A percentile compares a stretch with the other conserved stretches of the same genome.
phyloP scores from a whole-genome alignment of 2,113 vertebrate species.

The Perognathus longimembris region DNA sequence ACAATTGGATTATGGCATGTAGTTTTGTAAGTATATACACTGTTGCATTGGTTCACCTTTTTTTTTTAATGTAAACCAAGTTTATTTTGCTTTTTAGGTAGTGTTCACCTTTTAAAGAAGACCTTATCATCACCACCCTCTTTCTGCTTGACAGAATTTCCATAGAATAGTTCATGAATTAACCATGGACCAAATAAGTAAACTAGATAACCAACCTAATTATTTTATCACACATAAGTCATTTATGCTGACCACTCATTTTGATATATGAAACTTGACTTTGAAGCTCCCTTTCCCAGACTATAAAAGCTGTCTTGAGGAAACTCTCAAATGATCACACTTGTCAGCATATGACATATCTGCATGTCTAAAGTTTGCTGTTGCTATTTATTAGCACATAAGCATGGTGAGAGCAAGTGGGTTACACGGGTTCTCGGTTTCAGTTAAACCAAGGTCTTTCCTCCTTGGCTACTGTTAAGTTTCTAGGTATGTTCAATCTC shows the following conservation, averaged over 20 bases:
- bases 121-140: not conserved
- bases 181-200: no score
- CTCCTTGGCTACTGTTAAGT: not conserved
- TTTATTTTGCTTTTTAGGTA: no score
- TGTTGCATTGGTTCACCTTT: no score
- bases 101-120: no score
- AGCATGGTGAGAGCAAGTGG: not conserved
- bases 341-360: not conserved
- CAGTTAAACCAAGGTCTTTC: not conserved
- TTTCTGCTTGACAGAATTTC: not conserved
- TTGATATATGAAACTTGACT: not conserved
- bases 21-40: no score
- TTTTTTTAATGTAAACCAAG: no score
- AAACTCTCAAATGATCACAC: not conserved
- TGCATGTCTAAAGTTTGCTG: not conserved
- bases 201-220: not conserved
- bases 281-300: not conserved
- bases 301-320: not conserved
- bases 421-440: not conserved
- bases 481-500: not conserved
- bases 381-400: not conserved
- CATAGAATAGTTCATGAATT: not conserved
- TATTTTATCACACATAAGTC: not conserved
- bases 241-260: not conserved
- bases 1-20: no score